Evolutionary conservation across 35 echinoderm and acorn worm genomes (phyloP), one percentile per base, ranked within the genome.

Genomic region (Chiridota heheva): DNA sequence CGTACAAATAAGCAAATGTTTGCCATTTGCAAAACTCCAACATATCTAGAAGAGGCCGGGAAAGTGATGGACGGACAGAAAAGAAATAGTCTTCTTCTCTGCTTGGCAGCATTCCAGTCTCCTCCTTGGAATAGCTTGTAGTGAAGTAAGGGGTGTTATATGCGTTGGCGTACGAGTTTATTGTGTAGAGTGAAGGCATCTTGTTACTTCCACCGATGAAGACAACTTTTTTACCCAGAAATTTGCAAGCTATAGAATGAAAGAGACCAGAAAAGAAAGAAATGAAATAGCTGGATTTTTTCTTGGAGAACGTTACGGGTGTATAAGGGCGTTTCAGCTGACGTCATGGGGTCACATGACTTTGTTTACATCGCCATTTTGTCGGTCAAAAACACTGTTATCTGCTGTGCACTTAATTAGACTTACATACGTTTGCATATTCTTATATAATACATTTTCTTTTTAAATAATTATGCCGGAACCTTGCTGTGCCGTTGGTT

Each of bases 1-100:
- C 70, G 57, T 91, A 97, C 33, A 97, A 76, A 63, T 88, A 97
- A 4, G 77, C 84, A 63, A 97, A 97, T 36, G 55, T 62, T 15
- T 82, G 67, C 94, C 94, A 97, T 61, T 84, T 60, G 24, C 70
- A 72, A 60, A 72, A 86, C 4, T 29, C 30, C 26, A 97, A 60
- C 15, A 91, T 29, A 40, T 91, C 89, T 0, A 86, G 30, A 20
- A 91, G 3, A 29, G 69, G 70, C 30, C 56, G 78, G 27, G 80
- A 49, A 17, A 91, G 84, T 20, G 94, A 84, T 2, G 94, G 94
- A 53, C 85, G 73, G 22, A 97, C 41, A 1, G 88, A 97, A 15
- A 97, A 58, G 15, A 91, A 78, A 42, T 72, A 91, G 46, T 97
- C 85, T 5, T 47, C 64, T 4, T 27, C 36, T 18, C 43, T 34